A percentile compares a stretch with the other conserved stretches of the same genome.
Evolutionary conservation across 2,888 invertebrate genomes (phyloP).

Genomic region (Pyrrhia umbra): DNA sequence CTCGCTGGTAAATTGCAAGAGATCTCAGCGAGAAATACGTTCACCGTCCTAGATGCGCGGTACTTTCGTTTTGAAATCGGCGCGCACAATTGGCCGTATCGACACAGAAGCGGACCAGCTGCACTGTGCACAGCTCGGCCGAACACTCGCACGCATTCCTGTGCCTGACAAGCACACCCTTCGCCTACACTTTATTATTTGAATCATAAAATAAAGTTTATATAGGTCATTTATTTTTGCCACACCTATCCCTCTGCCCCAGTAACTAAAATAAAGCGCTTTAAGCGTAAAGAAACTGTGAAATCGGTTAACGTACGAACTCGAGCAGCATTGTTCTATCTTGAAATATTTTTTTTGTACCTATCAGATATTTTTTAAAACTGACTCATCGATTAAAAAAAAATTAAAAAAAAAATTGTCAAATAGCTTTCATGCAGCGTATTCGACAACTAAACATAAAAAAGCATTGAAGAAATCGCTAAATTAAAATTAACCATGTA

Average conservation of each 20-base stretch:
- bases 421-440: conserved; percentile 54
- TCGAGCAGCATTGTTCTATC: conserved; percentile 14
- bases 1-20: conserved; percentile 86
- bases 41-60: conserved; percentile 90
- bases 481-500: conserved; percentile 61
- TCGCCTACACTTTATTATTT: conserved; percentile 16
- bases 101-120: conserved; percentile 83
- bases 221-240: conserved; percentile 33
- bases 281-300: conserved; percentile 1
- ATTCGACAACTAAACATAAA: conserved; percentile 50
- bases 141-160: conserved; percentile 78
- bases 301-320: conserved; percentile 1
- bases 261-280: conserved; percentile 19
- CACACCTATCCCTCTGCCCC: conserved; percentile 23
- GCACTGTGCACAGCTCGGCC: conserved; percentile 63
- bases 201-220: conserved; percentile 1
- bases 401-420: conserved; percentile 39
- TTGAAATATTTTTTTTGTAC: conserved; percentile 24
- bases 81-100: conserved; percentile 89
- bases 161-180: conserved; percentile 59
- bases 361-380: conserved; percentile 6
- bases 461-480: conserved; percentile 42
- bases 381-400: conserved; percentile 35
- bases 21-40: conserved; percentile 88
- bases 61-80: conserved; percentile 90